These are phyloP conservation scores for Trichopoda pennipes DNA, from an alignment of 2,888 invertebrate genomes.

Conservation along the genomic window DNA sequence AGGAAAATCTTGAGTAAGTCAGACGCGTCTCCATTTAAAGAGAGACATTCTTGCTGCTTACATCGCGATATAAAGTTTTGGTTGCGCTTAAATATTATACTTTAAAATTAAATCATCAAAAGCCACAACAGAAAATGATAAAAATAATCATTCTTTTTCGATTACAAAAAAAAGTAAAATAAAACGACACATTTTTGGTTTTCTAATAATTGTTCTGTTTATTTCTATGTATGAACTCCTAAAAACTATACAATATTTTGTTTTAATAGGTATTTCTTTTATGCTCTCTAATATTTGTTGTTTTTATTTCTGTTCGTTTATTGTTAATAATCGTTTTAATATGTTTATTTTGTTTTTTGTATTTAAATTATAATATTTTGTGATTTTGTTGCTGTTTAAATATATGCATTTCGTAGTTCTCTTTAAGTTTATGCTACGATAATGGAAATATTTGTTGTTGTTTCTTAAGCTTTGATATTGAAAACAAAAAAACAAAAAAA, in stretches of 20 bases:
- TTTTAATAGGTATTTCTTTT: conserved; percentile 31
- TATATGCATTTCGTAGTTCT: conserved; percentile 31
- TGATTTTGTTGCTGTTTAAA: conserved; percentile 41
- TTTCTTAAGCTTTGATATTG: not conserved
- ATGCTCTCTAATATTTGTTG: conserved; percentile 17
- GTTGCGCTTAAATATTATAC: too few relatives aligned
- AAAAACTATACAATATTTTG: conserved; percentile 67
- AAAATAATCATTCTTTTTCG: too few relatives aligned
- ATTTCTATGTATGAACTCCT: conserved; percentile 72
- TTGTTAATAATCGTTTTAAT: conserved; percentile 56
- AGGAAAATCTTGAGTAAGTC: too few relatives aligned
- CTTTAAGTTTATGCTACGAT: conserved; percentile 42
- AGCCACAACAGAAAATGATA: too few relatives aligned
- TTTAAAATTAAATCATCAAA: too few relatives aligned
- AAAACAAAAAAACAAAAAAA: conserved; percentile 14
- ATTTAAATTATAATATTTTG: conserved; percentile 40
- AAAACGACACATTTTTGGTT: conserved; percentile 19
- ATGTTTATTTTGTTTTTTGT: conserved; percentile 52
- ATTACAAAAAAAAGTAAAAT: not conserved
- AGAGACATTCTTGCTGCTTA: too few relatives aligned
- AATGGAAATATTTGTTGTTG: conserved; percentile 63
- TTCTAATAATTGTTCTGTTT: conserved; percentile 69
- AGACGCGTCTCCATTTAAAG: too few relatives aligned
- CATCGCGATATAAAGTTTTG: too few relatives aligned
- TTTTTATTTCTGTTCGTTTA: conserved; percentile 40